Conservation (phyloP, 2,113 vertebrate genomes). For the Apistogramma diplotaenia region DNA sequence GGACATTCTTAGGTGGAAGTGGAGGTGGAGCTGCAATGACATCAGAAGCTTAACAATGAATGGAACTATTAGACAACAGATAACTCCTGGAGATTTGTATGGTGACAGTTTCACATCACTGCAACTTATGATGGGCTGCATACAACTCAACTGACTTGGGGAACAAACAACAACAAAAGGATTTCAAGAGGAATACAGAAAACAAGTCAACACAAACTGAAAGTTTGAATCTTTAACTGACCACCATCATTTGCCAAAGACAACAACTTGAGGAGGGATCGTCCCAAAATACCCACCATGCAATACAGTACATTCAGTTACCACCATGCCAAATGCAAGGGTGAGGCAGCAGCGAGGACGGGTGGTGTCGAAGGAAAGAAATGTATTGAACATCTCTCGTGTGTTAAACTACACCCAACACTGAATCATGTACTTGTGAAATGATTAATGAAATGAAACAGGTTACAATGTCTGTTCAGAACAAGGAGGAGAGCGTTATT, state of each 20-base stretch:
- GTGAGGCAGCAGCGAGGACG: neutral
- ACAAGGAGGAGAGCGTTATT: neutral
- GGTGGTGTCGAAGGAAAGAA: neutral
- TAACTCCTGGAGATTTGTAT: neutral
- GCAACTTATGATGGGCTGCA: neutral
- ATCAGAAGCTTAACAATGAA: constrained; percentile 47
- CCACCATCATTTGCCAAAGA: neutral
- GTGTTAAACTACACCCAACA: neutral
- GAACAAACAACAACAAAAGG: neutral
- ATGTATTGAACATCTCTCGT: neutral
- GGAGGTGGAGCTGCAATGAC: constrained; percentile 88
- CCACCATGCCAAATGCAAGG: constrained; percentile 42
- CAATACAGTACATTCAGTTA: constrained; percentile 37
- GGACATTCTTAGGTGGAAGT: constrained; percentile 93
- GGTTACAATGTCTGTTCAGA: constrained; percentile 19
- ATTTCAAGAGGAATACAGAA: neutral
- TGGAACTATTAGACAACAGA: neutral
- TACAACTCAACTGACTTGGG: neutral
- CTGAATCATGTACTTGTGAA: constrained; percentile 20
- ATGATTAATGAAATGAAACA: constrained; percentile 56
- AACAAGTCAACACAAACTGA: neutral
- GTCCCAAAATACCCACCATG: constrained; percentile 51
- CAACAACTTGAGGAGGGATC: neutral
- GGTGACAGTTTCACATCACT: neutral
- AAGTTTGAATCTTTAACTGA: neutral